Evolutionary conservation across 2,888 invertebrate species (phyloP), one percentile per base, ranked within the genome.

Genomic region (Carterocephalus palaemon): DNA sequence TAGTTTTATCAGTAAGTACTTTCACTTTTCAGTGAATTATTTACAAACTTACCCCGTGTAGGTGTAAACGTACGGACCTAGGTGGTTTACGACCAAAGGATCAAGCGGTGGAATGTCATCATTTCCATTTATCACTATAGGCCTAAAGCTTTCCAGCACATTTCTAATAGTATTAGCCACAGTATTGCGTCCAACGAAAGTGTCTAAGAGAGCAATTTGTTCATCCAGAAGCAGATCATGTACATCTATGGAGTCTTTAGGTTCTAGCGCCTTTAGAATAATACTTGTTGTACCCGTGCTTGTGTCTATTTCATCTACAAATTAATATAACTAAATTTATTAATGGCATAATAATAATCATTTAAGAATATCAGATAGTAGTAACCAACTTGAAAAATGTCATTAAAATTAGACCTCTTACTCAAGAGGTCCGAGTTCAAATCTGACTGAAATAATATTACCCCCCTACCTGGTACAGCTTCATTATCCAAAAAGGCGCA

Each of bases 101-200:
- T 37, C 37, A 2, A 37, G n/a, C 1, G 15, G 8, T 12, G 37
- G 37, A 9, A 38, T 3, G 13, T 38, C 38, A 20, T 38, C 38
- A 20, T 17, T 38, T 13, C 38, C 29, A 29, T 39, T 28, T 8
- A 39, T 29, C 13, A 39, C 20, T 3, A 24, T 28, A 6, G 19
- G 15, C 29, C 38, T 39, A 15, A 39, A 39, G 13, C 29, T 15
- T 9, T 39, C 38, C n/a, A 39, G 12, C 3, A 39, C 7, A 9
- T 39, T 20, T n/a, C 12, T 28, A 6, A 38, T 38, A n/a, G 28
- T 29, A 20, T 39, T 39, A 20, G 19, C 38, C 8, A 28, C 38
- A 1, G 20, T 7, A 39, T 13, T 39, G 15, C 38, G 38, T 8
- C 15, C 34, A 8, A n/a, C 5, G 4, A 9, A 2, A 8, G 12